These are phyloP conservation scores for Pissodes strobi DNA, from an alignment of 1,140 invertebrate genomes.

Conservation along the genomic window DNA sequence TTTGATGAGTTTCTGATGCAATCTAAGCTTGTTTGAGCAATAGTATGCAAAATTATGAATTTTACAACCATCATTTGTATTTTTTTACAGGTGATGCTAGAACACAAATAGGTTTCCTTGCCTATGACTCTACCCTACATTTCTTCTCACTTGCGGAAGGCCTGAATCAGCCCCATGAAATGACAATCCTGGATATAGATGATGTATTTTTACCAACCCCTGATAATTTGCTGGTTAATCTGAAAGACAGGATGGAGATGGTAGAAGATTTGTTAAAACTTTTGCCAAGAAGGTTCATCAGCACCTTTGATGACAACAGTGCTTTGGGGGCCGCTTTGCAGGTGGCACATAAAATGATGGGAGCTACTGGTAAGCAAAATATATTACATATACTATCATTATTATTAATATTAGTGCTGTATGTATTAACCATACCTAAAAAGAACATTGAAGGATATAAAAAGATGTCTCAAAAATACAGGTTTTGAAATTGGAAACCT, in stretches of 20 bases:
- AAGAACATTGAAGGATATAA: no score
- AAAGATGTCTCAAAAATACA: no score
- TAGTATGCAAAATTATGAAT: background rate
- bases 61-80: background rate
- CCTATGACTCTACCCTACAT: constrained; percentile 89
- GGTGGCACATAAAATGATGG: constrained; percentile 89
- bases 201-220: constrained; percentile 87
- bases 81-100: constrained; percentile 71
- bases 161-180: constrained; percentile 85
- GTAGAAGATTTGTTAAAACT: constrained; percentile 80
- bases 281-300: constrained; percentile 78
- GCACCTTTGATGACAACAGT: constrained; percentile 73
- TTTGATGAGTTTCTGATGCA: no score
- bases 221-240: constrained; percentile 91
- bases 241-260: constrained; percentile 81
- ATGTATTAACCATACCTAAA: no score
- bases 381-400: no score
- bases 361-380: constrained; percentile 66
- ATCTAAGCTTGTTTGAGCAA: background rate
- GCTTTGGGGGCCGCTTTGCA: constrained; percentile 92
- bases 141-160: constrained; percentile 91
- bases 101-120: constrained; percentile 93
- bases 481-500: no score
- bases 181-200: constrained; percentile 92
- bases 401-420: no score